Percentiles rank a stretch among this genome's conserved stretches.
These are phyloP conservation scores for Myopa tessellatipennis DNA, from an alignment of 2,888 invertebrate genomes.

Conservation along the genomic window DNA sequence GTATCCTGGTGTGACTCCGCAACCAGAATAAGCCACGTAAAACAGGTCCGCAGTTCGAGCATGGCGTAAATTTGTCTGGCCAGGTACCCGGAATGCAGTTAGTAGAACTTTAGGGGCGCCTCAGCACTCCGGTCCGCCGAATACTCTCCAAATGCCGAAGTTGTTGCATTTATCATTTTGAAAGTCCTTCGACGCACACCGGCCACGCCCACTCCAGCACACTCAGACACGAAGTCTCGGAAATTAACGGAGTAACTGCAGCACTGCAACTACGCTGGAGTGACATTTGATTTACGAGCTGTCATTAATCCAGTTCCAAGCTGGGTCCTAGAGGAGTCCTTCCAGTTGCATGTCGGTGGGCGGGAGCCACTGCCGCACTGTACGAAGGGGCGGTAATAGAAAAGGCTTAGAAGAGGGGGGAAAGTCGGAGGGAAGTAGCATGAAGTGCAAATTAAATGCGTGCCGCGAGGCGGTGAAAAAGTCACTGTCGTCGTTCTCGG, in stretches of 20 bases:
- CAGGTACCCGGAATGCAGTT: background rate
- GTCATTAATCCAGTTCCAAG: slow-evolving; percentile 44
- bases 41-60: background rate
- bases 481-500: background rate
- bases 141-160: slow-evolving; percentile 6
- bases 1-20: background rate
- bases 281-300: slow-evolving; percentile 45
- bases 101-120: background rate
- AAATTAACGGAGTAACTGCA: slow-evolving; percentile 24
- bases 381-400: background rate
- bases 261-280: slow-evolving; percentile 4
- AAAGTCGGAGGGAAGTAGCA: background rate
- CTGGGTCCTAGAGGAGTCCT: slow-evolving; percentile 13
- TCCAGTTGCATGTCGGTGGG: background rate
- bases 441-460: slow-evolving; percentile 31
- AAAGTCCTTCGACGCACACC: slow-evolving; percentile 21
- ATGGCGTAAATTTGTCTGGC: background rate
- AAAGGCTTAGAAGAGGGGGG: background rate
- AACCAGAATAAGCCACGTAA: too few species aligned
- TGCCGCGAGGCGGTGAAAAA: slow-evolving; percentile 4
- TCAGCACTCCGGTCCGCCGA: background rate
- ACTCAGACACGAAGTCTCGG: background rate
- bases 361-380: background rate
- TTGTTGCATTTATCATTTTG: slow-evolving; percentile 33
- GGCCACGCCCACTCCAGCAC: slow-evolving; percentile 15